Evolutionary conservation across 2,113 vertebrate genomes (phyloP).

Genomic region (Ramphastos sulfuratus): DNA sequence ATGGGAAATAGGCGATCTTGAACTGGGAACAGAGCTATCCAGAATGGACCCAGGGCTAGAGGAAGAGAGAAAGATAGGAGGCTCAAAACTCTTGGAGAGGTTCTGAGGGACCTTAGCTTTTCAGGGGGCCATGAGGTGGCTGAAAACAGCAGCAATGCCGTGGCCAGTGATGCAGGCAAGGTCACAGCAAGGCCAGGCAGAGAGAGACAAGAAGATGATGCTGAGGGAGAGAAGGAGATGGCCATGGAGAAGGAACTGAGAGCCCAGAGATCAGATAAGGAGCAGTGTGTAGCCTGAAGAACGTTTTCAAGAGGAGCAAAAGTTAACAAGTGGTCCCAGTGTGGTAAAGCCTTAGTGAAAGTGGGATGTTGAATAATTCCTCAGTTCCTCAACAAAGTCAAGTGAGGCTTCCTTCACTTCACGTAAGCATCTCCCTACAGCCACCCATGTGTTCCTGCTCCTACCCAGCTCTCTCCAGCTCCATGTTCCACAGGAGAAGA

Average conservation of each 20-base stretch:
- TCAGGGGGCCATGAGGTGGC: not conserved
- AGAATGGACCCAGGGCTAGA: not conserved
- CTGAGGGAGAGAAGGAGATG: not conserved
- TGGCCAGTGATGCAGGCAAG: not conserved
- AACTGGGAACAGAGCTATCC: not conserved
- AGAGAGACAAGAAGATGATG: conserved; percentile 15
- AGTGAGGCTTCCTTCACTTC: not conserved
- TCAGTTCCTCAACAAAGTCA: conserved; percentile 44
- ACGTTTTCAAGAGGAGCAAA: conserved; percentile 20
- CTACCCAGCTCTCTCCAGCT: not conserved
- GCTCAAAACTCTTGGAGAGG: not conserved
- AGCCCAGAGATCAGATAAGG: conserved; percentile 63
- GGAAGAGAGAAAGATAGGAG: not conserved
- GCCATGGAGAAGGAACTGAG: conserved; percentile 62
- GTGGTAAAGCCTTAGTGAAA: conserved; percentile 52
- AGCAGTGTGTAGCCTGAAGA: conserved; percentile 2
- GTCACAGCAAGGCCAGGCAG: not conserved
- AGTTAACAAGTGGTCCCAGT: conserved; percentile 55
- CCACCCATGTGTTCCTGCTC: not conserved
- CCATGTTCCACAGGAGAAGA: not conserved
- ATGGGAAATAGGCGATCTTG: not conserved
- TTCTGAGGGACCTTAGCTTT: not conserved
- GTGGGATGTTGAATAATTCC: conserved; percentile 51
- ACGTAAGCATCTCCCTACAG: not conserved
- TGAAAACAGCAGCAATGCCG: not conserved